Conservation (phyloP, 2,797 vertebrate species). For the Acanthiza pusilla region DNA sequence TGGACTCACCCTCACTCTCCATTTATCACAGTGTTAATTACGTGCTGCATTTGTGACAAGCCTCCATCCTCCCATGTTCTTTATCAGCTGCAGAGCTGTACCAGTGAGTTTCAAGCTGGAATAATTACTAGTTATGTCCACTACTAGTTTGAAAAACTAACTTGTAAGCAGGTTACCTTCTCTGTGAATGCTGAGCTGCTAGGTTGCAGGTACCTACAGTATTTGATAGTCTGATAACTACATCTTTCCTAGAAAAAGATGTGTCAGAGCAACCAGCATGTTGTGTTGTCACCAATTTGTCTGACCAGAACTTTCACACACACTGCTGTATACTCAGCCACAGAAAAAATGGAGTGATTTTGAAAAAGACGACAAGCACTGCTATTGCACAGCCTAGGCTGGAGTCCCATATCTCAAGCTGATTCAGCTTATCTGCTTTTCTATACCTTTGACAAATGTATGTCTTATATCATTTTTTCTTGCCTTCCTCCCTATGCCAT, state of each 20-base stretch:
- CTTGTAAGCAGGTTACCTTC: neutral
- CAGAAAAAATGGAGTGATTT: constrained; percentile 13
- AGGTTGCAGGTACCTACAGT: neutral
- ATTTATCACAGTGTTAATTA: neutral
- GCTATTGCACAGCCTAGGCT: constrained; percentile 16
- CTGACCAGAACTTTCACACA: neutral
- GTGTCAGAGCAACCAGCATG: neutral
- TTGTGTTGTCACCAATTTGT: neutral
- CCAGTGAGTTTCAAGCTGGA: neutral
- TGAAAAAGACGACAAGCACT: neutral
- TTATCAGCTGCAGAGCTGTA: neutral
- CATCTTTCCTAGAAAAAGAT: neutral
- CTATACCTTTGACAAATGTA: constrained; percentile 62
- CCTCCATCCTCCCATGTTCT: neutral
- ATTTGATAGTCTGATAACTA: neutral
- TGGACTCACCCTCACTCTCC: neutral
- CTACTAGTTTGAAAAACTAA: neutral
- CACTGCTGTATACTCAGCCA: neutral
- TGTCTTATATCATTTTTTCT: constrained; percentile 55
- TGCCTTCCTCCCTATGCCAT: constrained; percentile 8
- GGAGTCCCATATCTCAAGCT: neutral
- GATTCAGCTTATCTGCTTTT: constrained; percentile 54
- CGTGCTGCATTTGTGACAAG: neutral
- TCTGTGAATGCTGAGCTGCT: neutral
- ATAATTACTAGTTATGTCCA: neutral